Base-by-base conservation (phyloP, 2,113 vertebrate species). In the Empidonax traillii region DNA sequence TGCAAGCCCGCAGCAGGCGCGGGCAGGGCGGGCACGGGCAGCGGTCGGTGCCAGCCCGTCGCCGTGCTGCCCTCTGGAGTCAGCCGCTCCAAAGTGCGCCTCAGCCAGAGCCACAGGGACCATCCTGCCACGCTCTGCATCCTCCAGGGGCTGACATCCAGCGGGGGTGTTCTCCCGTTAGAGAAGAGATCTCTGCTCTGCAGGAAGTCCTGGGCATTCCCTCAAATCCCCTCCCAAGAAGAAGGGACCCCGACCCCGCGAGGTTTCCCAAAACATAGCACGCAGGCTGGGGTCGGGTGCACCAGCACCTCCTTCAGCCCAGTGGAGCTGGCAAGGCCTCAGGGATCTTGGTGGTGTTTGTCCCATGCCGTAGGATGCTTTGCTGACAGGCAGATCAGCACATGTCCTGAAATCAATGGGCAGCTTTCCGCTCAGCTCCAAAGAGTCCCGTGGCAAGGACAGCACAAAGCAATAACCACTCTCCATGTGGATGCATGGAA, bases 31-130 rank as follows among this genome's bases (percentile, higher is more conserved):
- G 55, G 20, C 20, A n/a, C 22, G n/a, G 58, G 58, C 58, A 59
- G 71, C 27, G 18, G 18, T 2, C 3, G 46, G 66, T 46, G 83
- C 66, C 89, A 71, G 85, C 58, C 90, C 12, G 90, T 53, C 6
- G 5, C 43, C 69, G 2, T 96, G 95, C 96, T 97, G 96, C 94
- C 95, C 94, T 96, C 96, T 96, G 27, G 1, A 97, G 96, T 73
- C 95, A 14, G 78, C 17, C 12, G 28, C 73, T 61, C 82, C 92
- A 4, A 23, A 84, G 30, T 7, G 95, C 96, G 84, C 53, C 44
- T 7, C 73, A 4, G 63, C 75, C 89, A 20, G 9, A 41, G 24
- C 18, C 53, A 0, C 4, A 8, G 41, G 4, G 23, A 14, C 5
- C 75, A 0, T 3, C n/a, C 49, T 8, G 24, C 63, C 55, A 0